Evolutionary conservation across 2,113 vertebrate species (phyloP).

Genomic region (Trinectes maculatus): DNA sequence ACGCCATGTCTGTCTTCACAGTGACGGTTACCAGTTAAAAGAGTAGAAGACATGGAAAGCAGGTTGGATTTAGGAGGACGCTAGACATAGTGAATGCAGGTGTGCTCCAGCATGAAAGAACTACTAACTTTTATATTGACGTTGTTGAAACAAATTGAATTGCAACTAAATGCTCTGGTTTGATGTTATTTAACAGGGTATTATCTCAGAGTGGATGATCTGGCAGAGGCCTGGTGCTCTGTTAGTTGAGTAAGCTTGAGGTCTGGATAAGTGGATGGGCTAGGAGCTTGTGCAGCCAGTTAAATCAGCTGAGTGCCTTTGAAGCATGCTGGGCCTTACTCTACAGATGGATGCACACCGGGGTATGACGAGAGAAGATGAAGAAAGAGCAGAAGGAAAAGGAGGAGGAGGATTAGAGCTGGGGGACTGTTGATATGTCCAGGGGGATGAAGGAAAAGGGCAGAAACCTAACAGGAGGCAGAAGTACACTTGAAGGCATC

Average conservation of each 20-base stretch:
- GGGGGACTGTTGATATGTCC: background rate
- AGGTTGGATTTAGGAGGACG: no score
- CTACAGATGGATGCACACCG: background rate
- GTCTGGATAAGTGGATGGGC: background rate
- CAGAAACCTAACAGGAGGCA: background rate
- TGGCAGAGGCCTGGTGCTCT: background rate
- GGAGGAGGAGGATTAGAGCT: conserved; percentile 8
- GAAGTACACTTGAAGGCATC: conserved; percentile 3
- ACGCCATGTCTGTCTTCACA: background rate
- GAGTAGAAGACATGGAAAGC: no score
- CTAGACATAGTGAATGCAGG: no score
- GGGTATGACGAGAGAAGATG: conserved; percentile 6
- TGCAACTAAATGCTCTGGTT: no score
- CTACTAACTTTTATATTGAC: no score
- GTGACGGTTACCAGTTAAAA: no score
- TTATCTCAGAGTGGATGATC: background rate
- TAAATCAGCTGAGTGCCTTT: background rate
- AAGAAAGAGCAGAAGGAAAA: conserved; percentile 4
- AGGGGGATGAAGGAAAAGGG: background rate
- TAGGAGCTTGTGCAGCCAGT: background rate
- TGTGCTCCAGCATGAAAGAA: no score
- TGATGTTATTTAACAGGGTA: no score
- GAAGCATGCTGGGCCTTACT: conserved; percentile 19
- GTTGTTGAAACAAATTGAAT: no score
- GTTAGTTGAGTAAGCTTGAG: background rate